These are phyloP conservation scores for Oryctes rhinoceros DNA, from an alignment of 1,140 invertebrate species.

Conservation along the genomic window DNA sequence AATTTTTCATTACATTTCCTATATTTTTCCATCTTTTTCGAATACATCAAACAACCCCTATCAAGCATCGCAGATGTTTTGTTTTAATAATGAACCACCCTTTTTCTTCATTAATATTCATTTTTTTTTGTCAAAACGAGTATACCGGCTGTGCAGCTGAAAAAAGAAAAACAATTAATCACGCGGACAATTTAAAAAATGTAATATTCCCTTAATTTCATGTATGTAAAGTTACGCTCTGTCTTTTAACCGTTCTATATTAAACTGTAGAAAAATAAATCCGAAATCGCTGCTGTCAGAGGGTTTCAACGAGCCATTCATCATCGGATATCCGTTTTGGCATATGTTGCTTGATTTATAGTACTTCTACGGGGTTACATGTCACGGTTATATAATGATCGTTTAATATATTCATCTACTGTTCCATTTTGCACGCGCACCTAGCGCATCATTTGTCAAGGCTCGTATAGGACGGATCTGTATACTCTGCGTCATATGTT, in stretches of 20 bases:
- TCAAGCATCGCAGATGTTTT: not conserved
- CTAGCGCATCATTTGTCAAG: slow-evolving; percentile 21
- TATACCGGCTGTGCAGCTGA: not conserved
- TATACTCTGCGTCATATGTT: too few relatives aligned
- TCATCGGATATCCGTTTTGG: slow-evolving; percentile 28
- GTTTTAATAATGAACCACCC: slow-evolving; percentile 3
- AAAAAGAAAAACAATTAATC: not conserved
- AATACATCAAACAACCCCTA: not conserved
- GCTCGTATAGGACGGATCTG: too few relatives aligned
- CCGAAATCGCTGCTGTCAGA: slow-evolving; percentile 9
- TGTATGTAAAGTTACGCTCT: slow-evolving; percentile 7
- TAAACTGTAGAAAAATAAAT: slow-evolving; percentile 35
- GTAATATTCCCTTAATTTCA: slow-evolving; percentile 18
- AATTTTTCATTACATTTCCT: not conserved
- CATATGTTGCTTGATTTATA: slow-evolving; percentile 36
- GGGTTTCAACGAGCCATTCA: slow-evolving; percentile 28
- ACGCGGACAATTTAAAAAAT: not conserved
- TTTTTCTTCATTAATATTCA: slow-evolving; percentile 16
- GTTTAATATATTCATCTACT: slow-evolving; percentile 30
- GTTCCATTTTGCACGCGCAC: not conserved
- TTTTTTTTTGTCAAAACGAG: not conserved
- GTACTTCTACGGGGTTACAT: slow-evolving; percentile 14
- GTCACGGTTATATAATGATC: slow-evolving; percentile 12
- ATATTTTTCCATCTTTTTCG: too few relatives aligned
- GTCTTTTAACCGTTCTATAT: slow-evolving; percentile 22